Evolutionary conservation across 2,888 invertebrate genomes (phyloP), one percentile per base, ranked within the genome.

Genomic region (Hedya salicella): DNA sequence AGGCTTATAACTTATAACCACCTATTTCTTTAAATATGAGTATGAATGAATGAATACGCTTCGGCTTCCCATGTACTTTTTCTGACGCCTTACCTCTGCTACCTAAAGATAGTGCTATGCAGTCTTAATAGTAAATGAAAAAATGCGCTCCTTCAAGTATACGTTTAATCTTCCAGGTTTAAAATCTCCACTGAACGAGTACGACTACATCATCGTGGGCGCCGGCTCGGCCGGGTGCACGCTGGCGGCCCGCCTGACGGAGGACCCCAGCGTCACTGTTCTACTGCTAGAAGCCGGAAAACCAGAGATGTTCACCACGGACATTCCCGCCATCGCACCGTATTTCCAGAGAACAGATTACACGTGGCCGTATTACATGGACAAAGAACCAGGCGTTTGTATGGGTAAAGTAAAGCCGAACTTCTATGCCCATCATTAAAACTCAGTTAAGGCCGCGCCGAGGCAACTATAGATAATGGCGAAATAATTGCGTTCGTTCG

Each of bases 301-400:
- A 57, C 82, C 86, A 4, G 88, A 89, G 72, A 82, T 78, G 72
- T 65, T 93, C 0, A 70, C 93, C 3, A 93, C 93, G 0, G 94
- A 94, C 68, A 76, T 94, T 0, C 94, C 94, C 0, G 80, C 89
- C 0, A 79, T 94, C 1, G 93, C 93, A 0, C 91, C 93, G 0
- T 93, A 86, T 75, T 93, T 94, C 68, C 94, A 94, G 74, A 80
- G 92, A 56, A 93, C 94, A 0, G 91, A 92, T 30, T 93, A 93
- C 74, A 92, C 94, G 67, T 95, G 95, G 95, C 93, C 91, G 17
- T 95, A 94, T 81, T 91, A 85, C 54, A 94, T 94, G 72, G 94
- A 94, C 72, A 93, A 90, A 0, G 94, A 94, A 73, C 80, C 86
- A 1, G 89, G 89, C 17, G 93, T 93, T 0, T 94, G 94, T 69